A percentile compares a stretch with the other conserved stretches of the same genome.
These are phyloP conservation scores for Electrona antarctica DNA, from an alignment of 2,113 vertebrate species.

Conservation along the genomic window DNA sequence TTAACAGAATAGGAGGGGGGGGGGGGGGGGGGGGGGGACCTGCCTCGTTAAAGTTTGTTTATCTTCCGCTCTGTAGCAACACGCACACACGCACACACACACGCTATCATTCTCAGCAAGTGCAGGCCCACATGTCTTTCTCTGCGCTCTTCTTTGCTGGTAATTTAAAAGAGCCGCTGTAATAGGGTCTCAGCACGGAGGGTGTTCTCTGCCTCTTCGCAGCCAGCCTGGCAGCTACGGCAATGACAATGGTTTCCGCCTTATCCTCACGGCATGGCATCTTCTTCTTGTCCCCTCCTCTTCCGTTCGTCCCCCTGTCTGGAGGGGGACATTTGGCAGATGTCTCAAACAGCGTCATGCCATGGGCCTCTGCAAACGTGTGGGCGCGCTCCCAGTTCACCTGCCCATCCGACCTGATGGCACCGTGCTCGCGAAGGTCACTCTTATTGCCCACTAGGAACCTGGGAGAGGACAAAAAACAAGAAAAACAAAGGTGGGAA, in stretches of 20 bases:
- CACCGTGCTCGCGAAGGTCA: slow-evolving; percentile 74
- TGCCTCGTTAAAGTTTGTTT: too few relatives aligned
- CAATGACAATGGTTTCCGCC: slow-evolving; percentile 90
- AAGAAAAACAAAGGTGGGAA: background rate
- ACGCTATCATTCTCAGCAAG: slow-evolving; percentile 79
- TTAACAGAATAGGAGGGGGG: too few relatives aligned
- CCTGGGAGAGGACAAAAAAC: slow-evolving; percentile 59
- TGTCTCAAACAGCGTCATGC: slow-evolving; percentile 92
- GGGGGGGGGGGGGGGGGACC: too few relatives aligned
- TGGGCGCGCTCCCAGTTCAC: slow-evolving; percentile 86
- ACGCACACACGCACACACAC: background rate
- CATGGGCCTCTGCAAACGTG: slow-evolving; percentile 88
- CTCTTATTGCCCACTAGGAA: slow-evolving; percentile 95
- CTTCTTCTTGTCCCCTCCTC: background rate
- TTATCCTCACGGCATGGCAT: slow-evolving; percentile 75
- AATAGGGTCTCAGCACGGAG: slow-evolving; percentile 25
- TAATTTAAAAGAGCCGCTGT: slow-evolving; percentile 74
- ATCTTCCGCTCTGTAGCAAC: background rate
- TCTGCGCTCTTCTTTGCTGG: slow-evolving; percentile 55
- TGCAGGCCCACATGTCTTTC: slow-evolving; percentile 82
- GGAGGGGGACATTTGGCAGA: slow-evolving; percentile 91
- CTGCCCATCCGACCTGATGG: slow-evolving; percentile 70
- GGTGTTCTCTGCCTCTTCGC: slow-evolving; percentile 84
- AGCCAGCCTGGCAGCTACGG: slow-evolving; percentile 85
- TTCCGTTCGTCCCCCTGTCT: slow-evolving; percentile 34